These are phyloP conservation scores for Antheraea pernyi DNA, from an alignment of 1,140 invertebrate species.

Conservation along the genomic window DNA sequence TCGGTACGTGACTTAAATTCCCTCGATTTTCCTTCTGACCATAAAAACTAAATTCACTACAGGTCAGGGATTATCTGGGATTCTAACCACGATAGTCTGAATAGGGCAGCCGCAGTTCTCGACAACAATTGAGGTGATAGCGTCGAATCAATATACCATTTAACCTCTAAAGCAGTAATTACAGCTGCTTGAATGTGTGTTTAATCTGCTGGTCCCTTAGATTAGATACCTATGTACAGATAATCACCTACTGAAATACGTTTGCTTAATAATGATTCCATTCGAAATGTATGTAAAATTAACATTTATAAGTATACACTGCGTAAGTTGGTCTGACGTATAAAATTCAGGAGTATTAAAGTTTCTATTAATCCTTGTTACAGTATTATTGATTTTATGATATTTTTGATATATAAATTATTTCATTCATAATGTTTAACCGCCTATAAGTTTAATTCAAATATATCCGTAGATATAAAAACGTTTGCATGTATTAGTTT, in stretches of 20 bases:
- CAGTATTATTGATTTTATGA: no score
- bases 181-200: conserved; percentile 27
- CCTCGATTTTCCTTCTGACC: conserved; percentile 30
- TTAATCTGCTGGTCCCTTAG: background rate
- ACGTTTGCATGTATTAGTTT: no score
- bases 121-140: conserved; percentile 49
- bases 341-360: no score
- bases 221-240: background rate
- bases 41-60: conserved; percentile 44
- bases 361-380: no score
- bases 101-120: conserved; percentile 34
- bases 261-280: background rate
- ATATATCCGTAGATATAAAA: no score
- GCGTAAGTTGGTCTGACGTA: no score
- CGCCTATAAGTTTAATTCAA: no score
- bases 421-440: no score
- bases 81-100: conserved; percentile 45
- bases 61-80: conserved; percentile 43
- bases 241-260: background rate
- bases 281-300: background rate
- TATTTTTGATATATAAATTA: no score
- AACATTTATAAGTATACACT: no score
- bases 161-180: conserved; percentile 41
- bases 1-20: conserved; percentile 44
- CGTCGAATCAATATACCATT: conserved; percentile 46